A percentile compares a stretch with the other conserved stretches of the same genome.
Evolutionary conservation across 1,140 invertebrate genomes (phyloP).

Genomic region (Pseudoatta argentina): DNA sequence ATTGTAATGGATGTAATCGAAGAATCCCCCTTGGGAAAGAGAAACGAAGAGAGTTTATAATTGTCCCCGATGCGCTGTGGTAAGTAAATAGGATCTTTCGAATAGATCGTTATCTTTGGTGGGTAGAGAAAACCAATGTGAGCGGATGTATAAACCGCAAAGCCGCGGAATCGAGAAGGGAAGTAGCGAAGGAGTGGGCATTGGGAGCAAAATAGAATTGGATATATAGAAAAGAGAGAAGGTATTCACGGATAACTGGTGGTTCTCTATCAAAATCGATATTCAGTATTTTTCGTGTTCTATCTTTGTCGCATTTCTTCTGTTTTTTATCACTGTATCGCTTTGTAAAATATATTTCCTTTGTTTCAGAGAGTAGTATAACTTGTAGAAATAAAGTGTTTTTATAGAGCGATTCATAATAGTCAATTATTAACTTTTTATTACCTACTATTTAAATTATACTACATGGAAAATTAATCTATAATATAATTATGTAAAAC

Average conservation of each 20-base stretch:
- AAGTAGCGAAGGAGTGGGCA: neutral
- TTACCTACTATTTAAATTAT: neutral
- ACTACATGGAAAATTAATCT: neutral
- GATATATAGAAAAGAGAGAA: neutral
- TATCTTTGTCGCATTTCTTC: too few relatives aligned
- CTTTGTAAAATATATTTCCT: neutral
- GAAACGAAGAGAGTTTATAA: constrained; percentile 21
- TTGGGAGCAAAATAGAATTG: constrained; percentile 31
- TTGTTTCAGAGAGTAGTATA: neutral
- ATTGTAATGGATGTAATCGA: constrained; percentile 5
- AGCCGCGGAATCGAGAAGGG: constrained; percentile 6
- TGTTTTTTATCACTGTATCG: neutral
- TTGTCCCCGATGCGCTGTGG: constrained; percentile 7
- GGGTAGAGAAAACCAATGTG: constrained; percentile 17
- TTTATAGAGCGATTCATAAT: neutral
- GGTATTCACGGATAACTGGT: constrained; percentile 13
- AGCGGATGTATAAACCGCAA: constrained; percentile 50
- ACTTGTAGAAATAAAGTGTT: neutral
- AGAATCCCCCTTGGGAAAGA: neutral
- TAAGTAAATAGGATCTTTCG: constrained; percentile 29
- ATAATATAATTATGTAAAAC: neutral
- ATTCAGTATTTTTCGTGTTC: constrained; percentile 5
- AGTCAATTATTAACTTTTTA: constrained; percentile 22
- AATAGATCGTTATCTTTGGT: constrained; percentile 36
- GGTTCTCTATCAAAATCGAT: constrained; percentile 22